A percentile compares a stretch with the other conserved stretches of the same genome.
phyloP scores from a whole-genome alignment of 2,888 invertebrate species.

The Hyposoter dolosus region DNA sequence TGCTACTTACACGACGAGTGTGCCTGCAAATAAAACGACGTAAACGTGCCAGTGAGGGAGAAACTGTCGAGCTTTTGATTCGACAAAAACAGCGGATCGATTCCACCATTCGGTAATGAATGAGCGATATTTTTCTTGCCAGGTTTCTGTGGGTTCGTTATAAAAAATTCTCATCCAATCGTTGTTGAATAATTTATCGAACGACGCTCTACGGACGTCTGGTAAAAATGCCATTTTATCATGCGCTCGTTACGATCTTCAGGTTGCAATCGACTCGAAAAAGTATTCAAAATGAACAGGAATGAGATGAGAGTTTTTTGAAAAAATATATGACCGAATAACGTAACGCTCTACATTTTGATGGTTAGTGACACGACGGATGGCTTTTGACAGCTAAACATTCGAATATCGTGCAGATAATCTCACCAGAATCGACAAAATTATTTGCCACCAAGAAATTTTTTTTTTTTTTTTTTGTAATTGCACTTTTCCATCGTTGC shows the following conservation, averaged over 20 bases:
- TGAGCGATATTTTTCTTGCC: conserved; percentile 56
- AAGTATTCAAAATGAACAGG: neutral
- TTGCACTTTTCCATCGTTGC: no score
- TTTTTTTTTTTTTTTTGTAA: no score
- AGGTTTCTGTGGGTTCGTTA: conserved; percentile 56
- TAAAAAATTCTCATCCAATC: conserved; percentile 66
- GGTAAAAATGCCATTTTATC: conserved; percentile 57
- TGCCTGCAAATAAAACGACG: conserved; percentile 35
- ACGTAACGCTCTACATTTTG: conserved; percentile 50
- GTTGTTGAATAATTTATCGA: conserved; percentile 66
- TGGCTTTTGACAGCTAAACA: conserved; percentile 49
- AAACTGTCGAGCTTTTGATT: conserved; percentile 29
- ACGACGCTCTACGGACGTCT: conserved; percentile 37
- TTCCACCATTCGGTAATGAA: conserved; percentile 35
- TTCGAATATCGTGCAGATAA: conserved; percentile 42
- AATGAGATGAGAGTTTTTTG: neutral
- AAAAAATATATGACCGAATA: conserved; percentile 2
- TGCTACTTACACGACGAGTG: conserved; percentile 49
- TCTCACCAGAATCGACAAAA: neutral
- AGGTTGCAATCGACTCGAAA: neutral
- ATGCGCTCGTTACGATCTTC: conserved; percentile 7
- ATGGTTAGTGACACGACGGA: conserved; percentile 51
- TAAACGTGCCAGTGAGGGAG: conserved; percentile 33
- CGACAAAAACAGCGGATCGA: conserved; percentile 19
- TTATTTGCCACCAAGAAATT: neutral